Conservation (phyloP, 1,140 invertebrate species). For the Thaumetopoea pityocampa region DNA sequence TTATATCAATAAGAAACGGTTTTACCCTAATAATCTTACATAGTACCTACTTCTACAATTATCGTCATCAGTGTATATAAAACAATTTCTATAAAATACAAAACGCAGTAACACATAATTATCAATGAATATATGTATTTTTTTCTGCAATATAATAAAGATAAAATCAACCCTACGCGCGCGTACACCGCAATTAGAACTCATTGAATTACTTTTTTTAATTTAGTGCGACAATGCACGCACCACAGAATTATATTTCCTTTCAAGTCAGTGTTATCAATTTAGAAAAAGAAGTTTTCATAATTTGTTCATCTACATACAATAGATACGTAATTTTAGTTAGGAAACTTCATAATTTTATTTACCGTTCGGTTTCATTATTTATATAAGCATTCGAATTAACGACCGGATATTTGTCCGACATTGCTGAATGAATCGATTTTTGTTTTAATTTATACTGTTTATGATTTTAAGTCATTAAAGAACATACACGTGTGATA, state of each 20-base stretch:
- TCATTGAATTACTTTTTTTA: conserved; percentile 34
- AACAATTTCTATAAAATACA: too few relatives aligned
- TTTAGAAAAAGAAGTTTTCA: conserved; percentile 10
- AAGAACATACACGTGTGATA: too few relatives aligned
- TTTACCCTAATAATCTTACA: too few relatives aligned
- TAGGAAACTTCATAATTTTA: background rate
- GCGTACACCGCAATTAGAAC: conserved; percentile 22
- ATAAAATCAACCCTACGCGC: conserved; percentile 29
- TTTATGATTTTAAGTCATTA: background rate
- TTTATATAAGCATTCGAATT: too few relatives aligned
- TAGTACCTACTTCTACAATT: too few relatives aligned
- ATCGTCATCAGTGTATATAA: too few relatives aligned
- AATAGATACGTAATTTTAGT: conserved; percentile 2
- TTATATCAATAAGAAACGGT: too few relatives aligned
- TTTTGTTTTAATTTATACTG: background rate
- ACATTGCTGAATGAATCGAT: too few relatives aligned
- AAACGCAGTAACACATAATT: too few relatives aligned
- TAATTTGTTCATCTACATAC: conserved; percentile 4
- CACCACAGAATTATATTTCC: conserved; percentile 25
- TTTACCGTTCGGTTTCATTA: too few relatives aligned
- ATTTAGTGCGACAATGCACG: conserved; percentile 30
- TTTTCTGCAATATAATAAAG: conserved; percentile 7
- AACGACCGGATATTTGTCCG: too few relatives aligned
- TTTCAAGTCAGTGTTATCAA: conserved; percentile 7
- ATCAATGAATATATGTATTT: too few relatives aligned